Evolutionary conservation across 92 coral and sea anemone species (phyloP).

Genomic region (Heliopora coerulea): DNA sequence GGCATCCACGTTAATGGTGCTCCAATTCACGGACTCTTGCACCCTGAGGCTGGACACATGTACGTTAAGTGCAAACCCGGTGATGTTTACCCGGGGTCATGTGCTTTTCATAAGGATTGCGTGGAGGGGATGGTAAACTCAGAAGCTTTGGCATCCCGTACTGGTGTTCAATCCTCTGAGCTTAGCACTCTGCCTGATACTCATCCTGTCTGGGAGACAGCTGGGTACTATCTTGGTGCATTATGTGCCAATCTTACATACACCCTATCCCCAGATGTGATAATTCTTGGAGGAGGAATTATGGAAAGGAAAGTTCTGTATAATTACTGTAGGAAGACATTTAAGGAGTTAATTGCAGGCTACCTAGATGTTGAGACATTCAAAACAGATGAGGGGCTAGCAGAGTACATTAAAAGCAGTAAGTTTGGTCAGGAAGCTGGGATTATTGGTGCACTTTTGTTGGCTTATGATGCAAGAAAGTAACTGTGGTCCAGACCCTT

Average conservation of each 20-base stretch:
- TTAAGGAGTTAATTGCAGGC: constrained; percentile 65
- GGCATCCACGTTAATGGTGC: constrained; percentile 72
- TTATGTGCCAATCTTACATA: constrained; percentile 82
- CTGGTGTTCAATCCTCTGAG: constrained; percentile 55
- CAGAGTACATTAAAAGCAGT: constrained; percentile 64
- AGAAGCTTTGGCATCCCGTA: constrained; percentile 77
- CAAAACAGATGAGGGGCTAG: constrained; percentile 72
- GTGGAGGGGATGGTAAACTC: constrained; percentile 91
- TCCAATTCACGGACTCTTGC: constrained; percentile 87
- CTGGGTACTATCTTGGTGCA: constrained; percentile 88
- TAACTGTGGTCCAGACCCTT: too few relatives aligned
- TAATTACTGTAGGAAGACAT: constrained; percentile 59
- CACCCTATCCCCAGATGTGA: constrained; percentile 81
- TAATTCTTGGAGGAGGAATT: constrained; percentile 85
- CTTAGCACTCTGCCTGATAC: constrained; percentile 64
- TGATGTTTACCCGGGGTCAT: constrained; percentile 75
- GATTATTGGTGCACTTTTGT: constrained; percentile 76
- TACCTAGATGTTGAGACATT: constrained; percentile 77
- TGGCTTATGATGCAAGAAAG: constrained; percentile 43
- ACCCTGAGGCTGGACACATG: constrained; percentile 94
- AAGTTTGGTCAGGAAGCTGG: constrained; percentile 81
- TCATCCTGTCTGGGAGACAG: constrained; percentile 83
- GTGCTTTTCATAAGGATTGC: constrained; percentile 73
- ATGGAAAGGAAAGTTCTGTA: constrained; percentile 75
- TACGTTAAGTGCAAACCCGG: constrained; percentile 72